Base-by-base conservation (phyloP, 2,797 vertebrate genomes). In the Falco concolor region DNA sequence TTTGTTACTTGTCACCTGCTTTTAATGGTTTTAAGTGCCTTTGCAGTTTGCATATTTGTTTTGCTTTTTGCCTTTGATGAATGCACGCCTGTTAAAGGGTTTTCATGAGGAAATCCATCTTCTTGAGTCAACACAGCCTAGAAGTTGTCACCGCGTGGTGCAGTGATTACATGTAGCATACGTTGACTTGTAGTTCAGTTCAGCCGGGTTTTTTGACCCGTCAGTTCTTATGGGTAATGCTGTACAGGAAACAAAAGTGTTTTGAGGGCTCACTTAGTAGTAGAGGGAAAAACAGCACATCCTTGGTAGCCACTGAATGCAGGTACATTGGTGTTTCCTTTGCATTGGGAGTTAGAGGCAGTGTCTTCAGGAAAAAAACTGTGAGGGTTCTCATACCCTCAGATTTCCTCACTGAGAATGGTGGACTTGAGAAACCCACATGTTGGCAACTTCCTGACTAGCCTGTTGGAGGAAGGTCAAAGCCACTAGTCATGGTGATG, bases 201-300 rank as follows among this genome's bases (percentile, higher is more conserved):
- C 8, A 12, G 2, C 52, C 2, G 3, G 13, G 0, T 34, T 28
- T n/a, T 47, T 72, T 70, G 20, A 45, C 10, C 14, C 47, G 14
- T 42, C 20, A 19, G 0, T 53, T 80, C 6, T 79, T 84, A 7
- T 0, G 8, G 36, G 23, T 69, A 16, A 5, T 30, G 13, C 34
- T 90, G 44, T 32, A 20, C 9, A 40, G 65, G 53, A 72, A 45
- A n/a, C 8, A 8, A 24, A 24, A 56, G 28, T 24, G 25, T 45
- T 81, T 50, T 18, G 22, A n/a, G 22, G 49, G 15, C 22, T 6
- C 4, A 22, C 13, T 25, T 44, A 34, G 6, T 42, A 44, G n/a
- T 7, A 28, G 63, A 50, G 47, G 28, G n/a, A 8, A 56, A 56
- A 54, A 22, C 27, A 38, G 8, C 18, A 2, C 11, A 7, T 28